phyloP scores from a whole-genome alignment of 2,797 vertebrate genomes.

The Crypturellus tataupa region DNA sequence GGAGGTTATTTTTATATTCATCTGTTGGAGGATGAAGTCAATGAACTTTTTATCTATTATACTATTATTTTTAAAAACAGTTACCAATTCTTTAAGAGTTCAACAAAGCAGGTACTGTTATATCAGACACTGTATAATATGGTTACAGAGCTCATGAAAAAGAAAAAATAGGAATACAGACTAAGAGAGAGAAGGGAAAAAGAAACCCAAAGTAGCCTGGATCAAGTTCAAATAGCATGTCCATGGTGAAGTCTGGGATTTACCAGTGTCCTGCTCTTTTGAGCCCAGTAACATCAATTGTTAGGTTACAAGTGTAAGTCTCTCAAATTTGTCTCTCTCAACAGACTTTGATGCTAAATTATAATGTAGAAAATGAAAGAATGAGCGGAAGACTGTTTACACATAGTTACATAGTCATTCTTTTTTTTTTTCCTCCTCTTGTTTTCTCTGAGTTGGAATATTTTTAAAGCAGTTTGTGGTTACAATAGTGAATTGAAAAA shows the following conservation, averaged over 20 bases:
- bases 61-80: neutral
- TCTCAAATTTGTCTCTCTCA: neutral
- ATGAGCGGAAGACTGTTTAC: neutral
- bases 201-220: neutral
- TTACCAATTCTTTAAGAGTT: neutral
- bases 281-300: neutral
- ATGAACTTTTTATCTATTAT: neutral
- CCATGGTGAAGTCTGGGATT: neutral
- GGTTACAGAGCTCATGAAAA: neutral
- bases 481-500: neutral
- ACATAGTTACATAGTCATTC: too few species aligned
- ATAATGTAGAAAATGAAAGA: neutral
- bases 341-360: neutral
- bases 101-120: neutral
- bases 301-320: neutral
- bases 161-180: neutral
- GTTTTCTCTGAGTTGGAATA: neutral
- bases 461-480: neutral
- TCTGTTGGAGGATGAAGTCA: neutral
- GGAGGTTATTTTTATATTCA: neutral
- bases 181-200: neutral
- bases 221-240: neutral
- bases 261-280: neutral
- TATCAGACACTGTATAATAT: neutral
- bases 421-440: neutral